phyloP scores from a whole-genome alignment of 2,888 invertebrate species.

The Dolomedes plantarius region DNA sequence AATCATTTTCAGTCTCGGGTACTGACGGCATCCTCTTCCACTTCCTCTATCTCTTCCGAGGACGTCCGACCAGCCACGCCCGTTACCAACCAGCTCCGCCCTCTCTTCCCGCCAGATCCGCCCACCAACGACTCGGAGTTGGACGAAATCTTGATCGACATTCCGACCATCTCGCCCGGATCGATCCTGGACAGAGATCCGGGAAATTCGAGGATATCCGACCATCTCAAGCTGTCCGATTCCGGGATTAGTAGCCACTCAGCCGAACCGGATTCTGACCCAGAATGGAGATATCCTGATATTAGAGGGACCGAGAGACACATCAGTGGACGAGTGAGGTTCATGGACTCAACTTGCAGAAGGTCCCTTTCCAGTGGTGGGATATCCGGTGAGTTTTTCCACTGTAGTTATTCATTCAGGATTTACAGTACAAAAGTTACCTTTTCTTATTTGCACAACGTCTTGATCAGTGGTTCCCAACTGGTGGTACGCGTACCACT shows the following conservation, averaged over 20 bases:
- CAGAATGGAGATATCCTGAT: constrained; percentile 66
- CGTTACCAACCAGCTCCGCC: not conserved
- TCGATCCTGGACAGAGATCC: constrained; percentile 40
- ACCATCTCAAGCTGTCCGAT: constrained; percentile 41
- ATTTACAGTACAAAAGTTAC: too few relatives aligned
- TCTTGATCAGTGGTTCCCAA: too few relatives aligned
- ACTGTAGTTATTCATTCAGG: too few relatives aligned
- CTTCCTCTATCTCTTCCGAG: constrained; percentile 10
- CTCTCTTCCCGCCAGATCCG: constrained; percentile 2
- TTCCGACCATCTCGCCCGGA: constrained; percentile 58
- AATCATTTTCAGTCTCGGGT: constrained; percentile 46
- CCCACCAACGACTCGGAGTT: constrained; percentile 58
- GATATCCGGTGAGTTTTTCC: constrained; percentile 23
- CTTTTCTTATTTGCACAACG: too few relatives aligned
- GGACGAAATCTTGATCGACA: constrained; percentile 64
- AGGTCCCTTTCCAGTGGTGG: constrained; percentile 26
- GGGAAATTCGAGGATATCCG: not conserved
- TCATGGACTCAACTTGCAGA: constrained; percentile 26
- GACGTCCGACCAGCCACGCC: constrained; percentile 16
- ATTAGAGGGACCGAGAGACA: constrained; percentile 9
- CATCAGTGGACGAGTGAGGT: constrained; percentile 46
- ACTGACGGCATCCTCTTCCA: constrained; percentile 10
- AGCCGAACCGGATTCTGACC: constrained; percentile 45
- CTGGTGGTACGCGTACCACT: too few relatives aligned
- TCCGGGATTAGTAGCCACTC: constrained; percentile 63